Evolutionary conservation across 2,113 vertebrate species (phyloP), one percentile per base, ranked within the genome.

Genomic region (Gymnogyps californianus): DNA sequence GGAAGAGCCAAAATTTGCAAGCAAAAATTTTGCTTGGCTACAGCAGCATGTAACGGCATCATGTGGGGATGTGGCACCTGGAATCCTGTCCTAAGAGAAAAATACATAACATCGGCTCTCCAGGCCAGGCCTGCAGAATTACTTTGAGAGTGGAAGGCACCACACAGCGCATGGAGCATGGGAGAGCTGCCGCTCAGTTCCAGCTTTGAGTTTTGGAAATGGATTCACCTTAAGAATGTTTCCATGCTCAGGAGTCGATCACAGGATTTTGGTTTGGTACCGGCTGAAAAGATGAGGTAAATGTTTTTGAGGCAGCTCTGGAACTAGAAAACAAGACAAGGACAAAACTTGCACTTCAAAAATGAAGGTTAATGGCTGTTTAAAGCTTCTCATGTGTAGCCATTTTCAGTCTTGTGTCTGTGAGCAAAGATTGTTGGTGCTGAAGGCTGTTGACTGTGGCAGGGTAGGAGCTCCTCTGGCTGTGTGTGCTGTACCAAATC

Each of bases 11-110:
- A 81, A 71, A 84, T 89, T 74, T 47, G 88, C 67, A 96, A 77
- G 69, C 64, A 88, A 65, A 80, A 84, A 78, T 97, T 94, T 96
- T 94, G n/a, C 92, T 96, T 94, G 96, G 95, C 93, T 76, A 40
- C 65, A 82, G 83, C 74, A 91, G 55, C 57, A 1, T 13, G 22
- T 80, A 90, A 87, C 8, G 13, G 83, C 90, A 75, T 77, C 64
- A 6, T 54, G 69, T 67, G 88, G 69, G 78, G 71, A 89, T 90
- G 86, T 78, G 95, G 89, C 88, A 95, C 86, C 90, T 94, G 93
- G 86, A 83, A 31, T 70, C 76, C 67, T 83, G 55, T 94, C 79
- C 55, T 69, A 10, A 54, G 83, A 78, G 64, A 31, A 83, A 88
- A 86, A 66, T 13, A 20, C 38, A 44, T 18, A 54, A 10, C 58